A percentile compares a stretch with the other conserved stretches of the same genome.
Evolutionary conservation across 2,113 vertebrate species (phyloP).

Genomic region (Nannobrachium achirus): DNA sequence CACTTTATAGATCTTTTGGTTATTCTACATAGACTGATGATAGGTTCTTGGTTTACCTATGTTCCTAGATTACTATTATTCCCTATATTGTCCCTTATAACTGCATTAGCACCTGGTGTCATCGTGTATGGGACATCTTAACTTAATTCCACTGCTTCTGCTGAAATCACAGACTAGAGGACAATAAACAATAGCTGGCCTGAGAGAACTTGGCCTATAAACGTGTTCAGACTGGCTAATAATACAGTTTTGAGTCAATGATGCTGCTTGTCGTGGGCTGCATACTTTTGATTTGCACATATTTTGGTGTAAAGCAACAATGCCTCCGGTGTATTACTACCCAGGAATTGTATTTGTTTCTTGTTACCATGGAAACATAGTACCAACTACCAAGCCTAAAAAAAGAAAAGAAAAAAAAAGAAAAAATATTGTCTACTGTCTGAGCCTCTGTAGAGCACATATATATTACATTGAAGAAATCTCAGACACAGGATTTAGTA

Average conservation of each 20-base stretch:
- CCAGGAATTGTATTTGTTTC: slow-evolving; percentile 56
- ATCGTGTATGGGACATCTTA: background rate
- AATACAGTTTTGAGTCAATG: no score
- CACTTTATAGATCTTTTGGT: no score
- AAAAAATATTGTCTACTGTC: no score
- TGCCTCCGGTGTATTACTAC: slow-evolving; percentile 34
- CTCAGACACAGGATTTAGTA: no score
- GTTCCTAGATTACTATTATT: no score
- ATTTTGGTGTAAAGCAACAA: slow-evolving; percentile 37
- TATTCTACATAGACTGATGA: no score
- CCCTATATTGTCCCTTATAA: no score
- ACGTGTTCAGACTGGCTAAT: no score
- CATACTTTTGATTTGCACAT: slow-evolving; percentile 13
- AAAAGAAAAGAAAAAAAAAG: slow-evolving; percentile 20
- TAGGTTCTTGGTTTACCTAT: no score
- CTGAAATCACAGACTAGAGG: slow-evolving; percentile 11
- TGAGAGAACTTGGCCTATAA: background rate
- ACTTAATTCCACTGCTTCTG: background rate
- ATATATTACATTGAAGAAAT: background rate
- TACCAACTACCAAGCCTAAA: slow-evolving; percentile 49
- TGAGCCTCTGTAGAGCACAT: background rate
- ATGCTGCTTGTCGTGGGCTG: background rate
- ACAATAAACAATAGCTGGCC: slow-evolving; percentile 24
- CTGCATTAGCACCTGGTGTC: background rate
- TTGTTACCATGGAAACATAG: slow-evolving; percentile 51